A percentile compares a stretch with the other conserved stretches of the same genome.
phyloP scores from a whole-genome alignment of 2,113 vertebrate genomes.

The Corythaeola cristata region DNA sequence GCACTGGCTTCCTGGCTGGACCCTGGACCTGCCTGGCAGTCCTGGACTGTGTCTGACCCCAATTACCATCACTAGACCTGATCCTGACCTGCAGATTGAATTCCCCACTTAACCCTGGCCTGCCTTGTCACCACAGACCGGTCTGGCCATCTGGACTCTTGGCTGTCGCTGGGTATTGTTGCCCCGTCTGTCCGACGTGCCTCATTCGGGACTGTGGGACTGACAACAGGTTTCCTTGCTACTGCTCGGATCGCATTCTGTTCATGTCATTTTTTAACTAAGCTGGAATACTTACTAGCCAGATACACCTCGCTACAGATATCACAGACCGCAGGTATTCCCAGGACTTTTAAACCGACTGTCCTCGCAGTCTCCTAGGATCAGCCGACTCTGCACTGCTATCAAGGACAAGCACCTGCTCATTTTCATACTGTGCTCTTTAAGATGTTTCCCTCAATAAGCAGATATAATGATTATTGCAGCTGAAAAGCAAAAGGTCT shows the following conservation, averaged over 20 bases:
- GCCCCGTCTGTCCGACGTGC: fast-evolving
- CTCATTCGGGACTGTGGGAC: background rate
- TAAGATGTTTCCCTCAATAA: background rate
- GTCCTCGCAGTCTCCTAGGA: background rate
- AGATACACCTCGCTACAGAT: background rate
- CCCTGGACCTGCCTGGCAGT: background rate
- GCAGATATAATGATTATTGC: background rate
- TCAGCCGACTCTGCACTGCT: background rate
- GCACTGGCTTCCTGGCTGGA: background rate
- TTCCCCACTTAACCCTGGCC: background rate
- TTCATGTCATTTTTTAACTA: background rate
- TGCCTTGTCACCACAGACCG: background rate
- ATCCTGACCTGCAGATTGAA: background rate
- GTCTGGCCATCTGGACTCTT: too few relatives aligned
- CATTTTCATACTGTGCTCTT: background rate
- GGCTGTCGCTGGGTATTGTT: background rate
- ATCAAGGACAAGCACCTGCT: background rate
- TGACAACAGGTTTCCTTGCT: background rate
- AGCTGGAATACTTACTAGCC: background rate
- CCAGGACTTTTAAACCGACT: background rate
- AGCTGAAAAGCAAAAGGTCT: background rate
- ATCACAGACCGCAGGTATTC: background rate
- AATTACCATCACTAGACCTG: background rate
- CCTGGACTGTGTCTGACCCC: background rate
- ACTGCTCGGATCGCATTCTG: background rate